A percentile compares a stretch with the other conserved stretches of the same genome.
Conservation (phyloP, 2,113 vertebrate species). For the Onychostruthus taczanowskii region DNA sequence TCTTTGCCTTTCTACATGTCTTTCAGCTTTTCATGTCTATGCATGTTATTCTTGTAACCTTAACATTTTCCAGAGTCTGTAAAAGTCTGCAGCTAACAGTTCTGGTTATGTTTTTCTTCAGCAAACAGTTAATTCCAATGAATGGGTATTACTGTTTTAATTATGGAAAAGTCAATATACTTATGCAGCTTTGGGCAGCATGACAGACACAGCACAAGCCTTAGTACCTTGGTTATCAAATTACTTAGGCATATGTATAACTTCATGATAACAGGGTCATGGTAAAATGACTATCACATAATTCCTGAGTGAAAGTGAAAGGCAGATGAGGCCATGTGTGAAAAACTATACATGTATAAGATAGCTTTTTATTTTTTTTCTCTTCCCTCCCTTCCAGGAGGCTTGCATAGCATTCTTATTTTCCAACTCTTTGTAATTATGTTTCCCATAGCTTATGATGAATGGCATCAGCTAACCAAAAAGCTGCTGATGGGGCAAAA, state of each 20-base stretch:
- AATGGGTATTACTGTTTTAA: neutral
- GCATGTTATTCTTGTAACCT: neutral
- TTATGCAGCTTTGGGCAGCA: neutral
- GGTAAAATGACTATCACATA: neutral
- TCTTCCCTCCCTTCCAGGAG: neutral
- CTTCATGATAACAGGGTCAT: neutral
- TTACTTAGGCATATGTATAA: neutral
- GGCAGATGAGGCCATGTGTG: neutral
- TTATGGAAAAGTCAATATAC: neutral
- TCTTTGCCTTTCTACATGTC: neutral
- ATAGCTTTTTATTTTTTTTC: neutral
- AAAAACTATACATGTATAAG: neutral
- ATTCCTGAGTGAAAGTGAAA: neutral
- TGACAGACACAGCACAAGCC: neutral
- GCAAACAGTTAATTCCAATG: neutral
- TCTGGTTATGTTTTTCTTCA: neutral
- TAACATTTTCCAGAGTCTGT: neutral
- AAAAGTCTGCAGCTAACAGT: neutral
- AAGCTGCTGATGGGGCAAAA: neutral
- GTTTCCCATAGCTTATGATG: neutral
- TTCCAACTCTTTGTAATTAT: neutral
- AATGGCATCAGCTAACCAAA: neutral
- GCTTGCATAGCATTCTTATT: neutral
- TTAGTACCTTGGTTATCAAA: neutral
- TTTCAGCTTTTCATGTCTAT: neutral